These are phyloP conservation scores for Beroe ovata DNA, from an alignment of 37 sponge, comb jelly and placozoan genomes.

Conservation along the genomic window DNA sequence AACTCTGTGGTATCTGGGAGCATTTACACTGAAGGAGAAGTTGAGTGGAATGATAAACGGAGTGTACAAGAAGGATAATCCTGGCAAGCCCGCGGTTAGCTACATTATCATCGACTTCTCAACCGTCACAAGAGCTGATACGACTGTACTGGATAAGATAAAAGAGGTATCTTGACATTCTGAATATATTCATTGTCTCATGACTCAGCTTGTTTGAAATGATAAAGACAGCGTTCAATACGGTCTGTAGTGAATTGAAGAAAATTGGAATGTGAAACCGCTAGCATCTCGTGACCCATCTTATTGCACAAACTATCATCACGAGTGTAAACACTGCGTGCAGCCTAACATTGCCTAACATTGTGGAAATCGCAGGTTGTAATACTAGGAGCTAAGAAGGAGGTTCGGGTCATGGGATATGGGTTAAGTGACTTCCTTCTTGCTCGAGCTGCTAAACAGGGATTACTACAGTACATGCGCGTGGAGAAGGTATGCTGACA, in stretches of 20 bases:
- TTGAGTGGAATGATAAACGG: constrained; percentile 36
- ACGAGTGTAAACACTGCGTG: not conserved
- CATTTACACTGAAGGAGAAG: constrained; percentile 50
- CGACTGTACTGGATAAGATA: constrained; percentile 44
- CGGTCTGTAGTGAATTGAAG: too few species aligned
- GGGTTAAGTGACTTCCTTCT: not conserved
- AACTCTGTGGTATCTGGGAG: constrained; percentile 43
- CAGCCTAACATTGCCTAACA: not conserved
- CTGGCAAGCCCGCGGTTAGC: not conserved
- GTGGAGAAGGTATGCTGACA: constrained; percentile 36
- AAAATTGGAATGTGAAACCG: too few species aligned
- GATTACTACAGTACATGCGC: not conserved
- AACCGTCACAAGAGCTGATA: constrained; percentile 9
- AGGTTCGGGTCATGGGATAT: constrained; percentile 29
- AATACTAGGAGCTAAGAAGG: constrained; percentile 29
- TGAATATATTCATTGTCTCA: not conserved
- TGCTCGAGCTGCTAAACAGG: constrained; percentile 14
- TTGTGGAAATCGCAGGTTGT: not conserved
- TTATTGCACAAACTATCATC: not conserved
- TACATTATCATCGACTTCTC: constrained; percentile 16
- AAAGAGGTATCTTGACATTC: constrained; percentile 63
- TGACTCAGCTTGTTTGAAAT: not conserved
- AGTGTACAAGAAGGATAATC: constrained; percentile 26
- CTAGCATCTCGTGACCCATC: not conserved
- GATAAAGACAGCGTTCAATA: too few species aligned